Percentiles rank a stretch among this genome's conserved stretches.
phyloP scores from a whole-genome alignment of 1,140 invertebrate genomes.

The Phocides pigmalion region DNA sequence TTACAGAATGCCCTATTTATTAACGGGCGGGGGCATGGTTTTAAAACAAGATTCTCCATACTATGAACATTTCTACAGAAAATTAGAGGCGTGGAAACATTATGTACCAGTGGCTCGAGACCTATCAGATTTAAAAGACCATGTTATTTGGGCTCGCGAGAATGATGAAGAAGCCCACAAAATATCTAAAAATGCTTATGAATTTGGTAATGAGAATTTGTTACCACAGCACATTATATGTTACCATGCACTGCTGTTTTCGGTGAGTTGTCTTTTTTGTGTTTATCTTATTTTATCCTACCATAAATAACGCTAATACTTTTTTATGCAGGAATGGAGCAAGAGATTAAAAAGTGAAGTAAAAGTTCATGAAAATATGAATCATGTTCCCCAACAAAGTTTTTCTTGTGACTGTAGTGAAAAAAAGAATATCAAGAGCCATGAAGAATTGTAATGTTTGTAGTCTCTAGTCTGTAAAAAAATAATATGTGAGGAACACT shows the following conservation, averaged over 20 bases:
- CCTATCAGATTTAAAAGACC: slow-evolving; percentile 92
- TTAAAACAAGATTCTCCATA: slow-evolving; percentile 97
- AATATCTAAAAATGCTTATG: slow-evolving; percentile 89
- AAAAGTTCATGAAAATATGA: slow-evolving; percentile 88
- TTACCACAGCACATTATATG: slow-evolving; percentile 95
- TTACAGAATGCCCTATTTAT: slow-evolving; percentile 96
- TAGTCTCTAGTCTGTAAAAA: slow-evolving; percentile 1
- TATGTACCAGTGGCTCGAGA: slow-evolving; percentile 93
- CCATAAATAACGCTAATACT: background rate
- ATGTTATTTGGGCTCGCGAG: slow-evolving; percentile 91
- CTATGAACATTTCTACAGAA: slow-evolving; percentile 97
- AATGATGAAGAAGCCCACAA: slow-evolving; percentile 89
- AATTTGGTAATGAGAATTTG: slow-evolving; percentile 91
- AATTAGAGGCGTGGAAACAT: slow-evolving; percentile 90
- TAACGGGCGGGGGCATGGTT: slow-evolving; percentile 93
- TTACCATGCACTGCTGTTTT: slow-evolving; percentile 93
- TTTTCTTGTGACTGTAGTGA: slow-evolving; percentile 79
- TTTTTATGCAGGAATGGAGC: slow-evolving; percentile 87
- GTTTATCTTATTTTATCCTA: background rate
- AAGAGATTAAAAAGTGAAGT: slow-evolving; percentile 86
- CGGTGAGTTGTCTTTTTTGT: slow-evolving; percentile 78
- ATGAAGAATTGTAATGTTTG: slow-evolving; percentile 57
- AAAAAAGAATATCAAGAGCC: slow-evolving; percentile 26
- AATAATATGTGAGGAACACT: too few species aligned
- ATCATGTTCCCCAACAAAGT: slow-evolving; percentile 87